Evolutionary conservation across 2,113 vertebrate genomes (phyloP), one percentile per base, ranked within the genome.

Genomic region (Lipotes vexillifer): DNA sequence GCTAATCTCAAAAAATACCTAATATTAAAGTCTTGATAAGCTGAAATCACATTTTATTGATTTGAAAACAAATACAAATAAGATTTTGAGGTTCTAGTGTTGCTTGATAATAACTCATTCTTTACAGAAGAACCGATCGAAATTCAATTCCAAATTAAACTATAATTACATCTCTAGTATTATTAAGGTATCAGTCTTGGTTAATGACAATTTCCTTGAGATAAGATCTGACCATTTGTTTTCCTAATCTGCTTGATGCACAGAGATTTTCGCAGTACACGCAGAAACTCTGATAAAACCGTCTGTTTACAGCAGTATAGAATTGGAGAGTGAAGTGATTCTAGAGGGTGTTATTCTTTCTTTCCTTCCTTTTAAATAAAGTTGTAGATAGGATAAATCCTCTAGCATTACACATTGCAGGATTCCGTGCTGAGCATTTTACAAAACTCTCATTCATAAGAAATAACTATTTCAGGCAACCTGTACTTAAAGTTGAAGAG

Each of bases 41-140:
- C 14, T 69, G 20, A 94, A 88, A 95, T 31, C 21, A 55, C 52
- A 66, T 86, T 92, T 96, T 80, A 96, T 94, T 93, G 63, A 97
- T 82, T 92, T 95, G 55, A 92, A 96, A 97, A 88, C 59, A 97
- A 84, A 96, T 96, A 96, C 66, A 96, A 92, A 89, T 96, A 81
- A 46, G 55, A 93, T 93, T 93, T 90, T 72, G 59, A 46, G 41
- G 6, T 93, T 94, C 44, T 86, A 33, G 89, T 92, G 90, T 80
- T 96, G 75, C 91, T 88, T 97, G 36, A 59, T 98, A 95, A 97
- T 94, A 95, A 71, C n/a, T 96, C 29, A 21, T 95, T 97, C 44
- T 94, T 97, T 98, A 95, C 21, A 97, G 68, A 97, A 97, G 12
- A 78, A 96, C 91, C 95, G 97, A 98, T 96, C 96, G 88, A 98